A percentile compares a stretch with the other conserved stretches of the same genome.
Evolutionary conservation across 1,140 invertebrate species (phyloP).

Genomic region (Chironomus tepperi): DNA sequence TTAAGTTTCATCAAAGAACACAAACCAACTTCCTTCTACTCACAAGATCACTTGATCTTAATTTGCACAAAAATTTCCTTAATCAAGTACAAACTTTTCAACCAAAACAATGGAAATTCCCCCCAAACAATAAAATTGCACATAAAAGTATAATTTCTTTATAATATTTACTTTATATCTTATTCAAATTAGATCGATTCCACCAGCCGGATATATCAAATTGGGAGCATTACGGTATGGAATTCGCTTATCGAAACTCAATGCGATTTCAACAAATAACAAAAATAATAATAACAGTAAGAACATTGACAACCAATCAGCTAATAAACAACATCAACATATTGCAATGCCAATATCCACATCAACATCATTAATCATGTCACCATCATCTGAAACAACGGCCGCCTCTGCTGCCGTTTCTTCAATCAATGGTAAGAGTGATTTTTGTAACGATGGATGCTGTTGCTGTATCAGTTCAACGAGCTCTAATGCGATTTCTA

Average conservation of each 20-base stretch:
- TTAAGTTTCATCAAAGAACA: no score
- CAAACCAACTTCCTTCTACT: no score
- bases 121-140: neutral
- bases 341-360: constrained; percentile 10
- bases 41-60: no score
- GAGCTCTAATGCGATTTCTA: neutral
- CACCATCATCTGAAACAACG: neutral
- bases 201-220: constrained; percentile 1
- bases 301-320: neutral
- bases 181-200: neutral
- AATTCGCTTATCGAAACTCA: neutral
- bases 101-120: no score
- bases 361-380: constrained; percentile 7
- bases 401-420: neutral
- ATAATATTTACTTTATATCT: constrained; percentile 2
- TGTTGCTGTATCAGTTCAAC: constrained; percentile 10
- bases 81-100: no score
- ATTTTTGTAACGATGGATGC: constrained; percentile 11
- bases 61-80: no score
- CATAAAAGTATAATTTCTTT: neutral
- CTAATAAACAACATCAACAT: constrained; percentile 10
- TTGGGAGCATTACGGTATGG: neutral
- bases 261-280: neutral
- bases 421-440: constrained; percentile 11
- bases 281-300: neutral